Evolutionary conservation across 2,797 vertebrate species (phyloP), one percentile per base, ranked within the genome.

Genomic region (Pseudochaenichthys georgianus): DNA sequence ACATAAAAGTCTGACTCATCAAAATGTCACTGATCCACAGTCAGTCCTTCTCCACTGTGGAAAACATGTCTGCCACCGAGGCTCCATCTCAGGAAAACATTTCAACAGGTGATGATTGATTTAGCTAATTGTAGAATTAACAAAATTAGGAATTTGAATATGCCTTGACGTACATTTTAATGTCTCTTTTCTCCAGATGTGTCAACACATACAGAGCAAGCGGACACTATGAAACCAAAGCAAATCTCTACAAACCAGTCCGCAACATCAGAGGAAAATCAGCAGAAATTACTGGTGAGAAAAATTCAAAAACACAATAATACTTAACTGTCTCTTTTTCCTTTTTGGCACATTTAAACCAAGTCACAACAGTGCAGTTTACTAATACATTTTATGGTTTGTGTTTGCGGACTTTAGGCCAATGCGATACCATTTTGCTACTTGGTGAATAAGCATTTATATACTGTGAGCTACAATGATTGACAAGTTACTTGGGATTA

Each of bases 211-310:
- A 54, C 9, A 66, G 64, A 63, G 45, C 62, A 75, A 70, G 71
- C 42, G 43, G 61, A 62, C 3, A 12, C 12, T 63, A 3, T 28
- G 7, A 72, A 82, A 75, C 13, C 4, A 17, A 28, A 69, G 41
- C 73, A 77, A 75, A 74, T 21, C 28, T 52, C 62, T 51, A 60
- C 80, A 10, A 7, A 31, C 53, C 74, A 80, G 23, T 61, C 75
- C 63, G 81, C 47, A 86, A 51, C 75, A 48, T 73, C 75, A 9
- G 80, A 86, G 28, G 81, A 87, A 34, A 70, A 82, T 13, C 8
- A 3, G 57, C 75, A 88, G 28, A 82, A 81, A 59, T 57, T 87
- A 77, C 42, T 74, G 90, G 95, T 94, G 71, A 89, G 23, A 16
- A 11, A 42, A 51, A 51, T 51, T 9, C 0, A 23, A 5, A 15